Conservation (phyloP, 2,888 invertebrate genomes). For the Caenorhabditis virilis region DNA sequence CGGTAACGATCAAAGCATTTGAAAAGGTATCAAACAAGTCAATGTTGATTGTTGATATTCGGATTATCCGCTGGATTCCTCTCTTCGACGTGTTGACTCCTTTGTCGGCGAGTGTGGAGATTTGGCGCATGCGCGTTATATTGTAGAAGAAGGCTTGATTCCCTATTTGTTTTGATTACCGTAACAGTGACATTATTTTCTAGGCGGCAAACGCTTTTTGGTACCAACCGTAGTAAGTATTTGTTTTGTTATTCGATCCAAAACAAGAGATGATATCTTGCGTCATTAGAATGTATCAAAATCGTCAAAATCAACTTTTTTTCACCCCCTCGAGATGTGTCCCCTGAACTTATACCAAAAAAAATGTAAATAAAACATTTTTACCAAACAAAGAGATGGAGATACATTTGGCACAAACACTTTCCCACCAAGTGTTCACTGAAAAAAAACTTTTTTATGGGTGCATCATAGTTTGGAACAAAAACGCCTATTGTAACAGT, state of each 20-base stretch:
- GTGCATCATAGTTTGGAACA: too few species aligned
- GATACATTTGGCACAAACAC: too few species aligned
- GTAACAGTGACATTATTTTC: slow-evolving; percentile 21
- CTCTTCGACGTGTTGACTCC: too few species aligned
- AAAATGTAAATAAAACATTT: not conserved
- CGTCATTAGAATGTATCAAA: too few species aligned
- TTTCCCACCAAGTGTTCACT: too few species aligned
- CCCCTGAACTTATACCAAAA: not conserved
- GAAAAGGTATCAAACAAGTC: slow-evolving; percentile 4
- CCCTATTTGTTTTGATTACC: slow-evolving; percentile 28
- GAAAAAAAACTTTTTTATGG: too few species aligned
- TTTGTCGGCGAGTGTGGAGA: slow-evolving; percentile 33
- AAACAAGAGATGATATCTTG: not conserved
- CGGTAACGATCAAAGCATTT: not conserved
- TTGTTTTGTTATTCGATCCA: not conserved
- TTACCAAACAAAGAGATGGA: too few species aligned
- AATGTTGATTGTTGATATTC: slow-evolving; percentile 22
- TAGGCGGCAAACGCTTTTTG: not conserved
- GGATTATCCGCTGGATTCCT: slow-evolving; percentile 34
- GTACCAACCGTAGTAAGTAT: not conserved
- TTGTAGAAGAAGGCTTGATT: not conserved
- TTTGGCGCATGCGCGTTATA: slow-evolving; percentile 12
- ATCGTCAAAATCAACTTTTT: too few species aligned
- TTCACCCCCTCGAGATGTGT: too few species aligned
- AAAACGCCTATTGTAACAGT: too few species aligned